Conservation (phyloP, 2,888 invertebrate species). For the Rhingia campestris region DNA sequence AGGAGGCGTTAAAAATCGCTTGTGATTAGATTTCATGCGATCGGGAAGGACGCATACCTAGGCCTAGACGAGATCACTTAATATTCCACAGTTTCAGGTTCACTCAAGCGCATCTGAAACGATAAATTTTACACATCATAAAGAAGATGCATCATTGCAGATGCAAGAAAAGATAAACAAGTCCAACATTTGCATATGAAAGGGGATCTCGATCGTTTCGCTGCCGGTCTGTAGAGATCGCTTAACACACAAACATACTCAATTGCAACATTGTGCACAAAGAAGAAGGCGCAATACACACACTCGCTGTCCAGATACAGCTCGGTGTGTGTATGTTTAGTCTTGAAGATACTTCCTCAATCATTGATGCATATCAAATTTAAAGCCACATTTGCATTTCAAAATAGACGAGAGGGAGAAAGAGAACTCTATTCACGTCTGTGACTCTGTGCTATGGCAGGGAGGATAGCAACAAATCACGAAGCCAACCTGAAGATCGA, state of each 20-base stretch:
- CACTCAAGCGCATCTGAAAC: constrained; percentile 58
- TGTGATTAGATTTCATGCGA: constrained; percentile 9
- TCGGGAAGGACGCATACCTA: too few species aligned
- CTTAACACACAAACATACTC: neutral
- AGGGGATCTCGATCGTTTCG: constrained; percentile 50
- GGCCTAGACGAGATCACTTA: too few species aligned
- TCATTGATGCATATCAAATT: constrained; percentile 73
- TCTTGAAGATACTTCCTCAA: constrained; percentile 66
- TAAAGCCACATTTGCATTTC: constrained; percentile 67
- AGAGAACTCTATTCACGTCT: neutral
- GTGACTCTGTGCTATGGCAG: too few species aligned
- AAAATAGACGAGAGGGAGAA: constrained; percentile 16
- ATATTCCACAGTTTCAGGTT: constrained; percentile 21
- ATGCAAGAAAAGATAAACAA: constrained; percentile 62
- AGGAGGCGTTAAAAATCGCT: constrained; percentile 42
- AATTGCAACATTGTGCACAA: constrained; percentile 57
- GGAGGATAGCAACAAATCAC: neutral
- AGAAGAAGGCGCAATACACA: constrained; percentile 11
- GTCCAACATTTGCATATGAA: constrained; percentile 63
- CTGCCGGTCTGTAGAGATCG: constrained; percentile 28
- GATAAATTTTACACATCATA: constrained; percentile 73
- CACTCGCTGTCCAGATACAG: neutral
- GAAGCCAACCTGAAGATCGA: constrained; percentile 35
- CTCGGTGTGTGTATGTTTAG: neutral
- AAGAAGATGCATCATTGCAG: constrained; percentile 67